Conservation (phyloP, 1,140 invertebrate genomes). For the Leguminivora glycinivorella region DNA sequence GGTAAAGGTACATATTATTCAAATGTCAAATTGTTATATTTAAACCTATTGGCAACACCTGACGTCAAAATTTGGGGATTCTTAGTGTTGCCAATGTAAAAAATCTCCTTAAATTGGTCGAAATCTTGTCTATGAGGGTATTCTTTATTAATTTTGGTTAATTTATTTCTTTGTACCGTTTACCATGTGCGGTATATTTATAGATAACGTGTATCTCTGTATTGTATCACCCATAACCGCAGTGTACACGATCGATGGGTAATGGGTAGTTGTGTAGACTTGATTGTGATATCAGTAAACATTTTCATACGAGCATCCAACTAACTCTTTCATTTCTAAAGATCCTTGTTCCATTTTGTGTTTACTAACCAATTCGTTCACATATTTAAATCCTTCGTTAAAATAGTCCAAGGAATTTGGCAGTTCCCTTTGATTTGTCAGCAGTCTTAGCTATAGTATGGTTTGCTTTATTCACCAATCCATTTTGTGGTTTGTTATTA, state of each 20-base stretch:
- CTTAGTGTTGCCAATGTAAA: background rate
- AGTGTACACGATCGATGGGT: slow-evolving; percentile 68
- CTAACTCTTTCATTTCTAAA: slow-evolving; percentile 58
- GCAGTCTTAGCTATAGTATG: too few species aligned
- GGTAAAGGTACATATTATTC: slow-evolving; percentile 9
- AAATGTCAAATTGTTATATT: background rate
- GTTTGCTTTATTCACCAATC: too few species aligned
- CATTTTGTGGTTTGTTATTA: too few species aligned
- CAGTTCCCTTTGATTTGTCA: too few species aligned
- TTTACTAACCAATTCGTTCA: background rate
- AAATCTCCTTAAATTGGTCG: background rate
- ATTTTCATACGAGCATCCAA: slow-evolving; percentile 79
- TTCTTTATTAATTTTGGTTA: background rate
- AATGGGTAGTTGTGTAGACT: slow-evolving; percentile 76
- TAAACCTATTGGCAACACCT: background rate
- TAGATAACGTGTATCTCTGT: slow-evolving; percentile 53
- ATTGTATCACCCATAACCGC: slow-evolving; percentile 63
- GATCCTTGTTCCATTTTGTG: background rate
- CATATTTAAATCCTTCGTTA: too few species aligned
- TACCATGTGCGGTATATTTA: slow-evolving; percentile 17
- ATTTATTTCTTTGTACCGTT: slow-evolving; percentile 5
- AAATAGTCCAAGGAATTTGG: too few species aligned
- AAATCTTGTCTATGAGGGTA: background rate
- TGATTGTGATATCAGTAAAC: slow-evolving; percentile 79
- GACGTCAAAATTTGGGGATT: background rate